Percentiles rank a stretch among this genome's conserved stretches.
Evolutionary conservation across 2,113 vertebrate genomes (phyloP).

Genomic region (Turnix velox): DNA sequence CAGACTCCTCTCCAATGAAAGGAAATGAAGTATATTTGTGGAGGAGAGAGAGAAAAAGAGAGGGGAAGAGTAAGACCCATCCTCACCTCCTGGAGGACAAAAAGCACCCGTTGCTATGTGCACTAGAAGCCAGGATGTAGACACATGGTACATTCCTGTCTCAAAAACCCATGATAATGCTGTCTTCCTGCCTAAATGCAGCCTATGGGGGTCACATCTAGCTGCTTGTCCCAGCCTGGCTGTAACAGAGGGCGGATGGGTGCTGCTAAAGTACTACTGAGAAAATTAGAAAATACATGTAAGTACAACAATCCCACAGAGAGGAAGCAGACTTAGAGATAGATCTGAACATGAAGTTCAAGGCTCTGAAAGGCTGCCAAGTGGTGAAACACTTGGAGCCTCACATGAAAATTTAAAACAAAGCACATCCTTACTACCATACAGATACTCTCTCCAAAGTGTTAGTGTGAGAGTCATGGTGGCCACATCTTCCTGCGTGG

Average conservation of each 20-base stretch:
- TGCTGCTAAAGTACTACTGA: background rate
- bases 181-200: background rate
- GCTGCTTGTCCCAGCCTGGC: background rate
- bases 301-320: background rate
- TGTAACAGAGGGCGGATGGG: background rate
- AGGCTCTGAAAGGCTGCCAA: background rate
- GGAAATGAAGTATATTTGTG: background rate
- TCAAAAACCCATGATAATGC: background rate
- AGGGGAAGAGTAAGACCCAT: background rate
- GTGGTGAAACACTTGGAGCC: background rate
- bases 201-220: background rate
- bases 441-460: background rate
- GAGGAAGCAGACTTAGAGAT: background rate
- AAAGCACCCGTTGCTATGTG: background rate
- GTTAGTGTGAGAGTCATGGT: background rate
- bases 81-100: background rate
- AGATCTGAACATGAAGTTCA: background rate
- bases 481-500: background rate
- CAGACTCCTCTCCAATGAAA: background rate
- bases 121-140: background rate
- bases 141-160: background rate
- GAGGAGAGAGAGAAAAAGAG: background rate
- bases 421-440: background rate
- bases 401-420: background rate
- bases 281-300: background rate